Evolutionary conservation across 2,113 vertebrate species (phyloP).

Genomic region (Sinocyclocheilus rhinocerous): DNA sequence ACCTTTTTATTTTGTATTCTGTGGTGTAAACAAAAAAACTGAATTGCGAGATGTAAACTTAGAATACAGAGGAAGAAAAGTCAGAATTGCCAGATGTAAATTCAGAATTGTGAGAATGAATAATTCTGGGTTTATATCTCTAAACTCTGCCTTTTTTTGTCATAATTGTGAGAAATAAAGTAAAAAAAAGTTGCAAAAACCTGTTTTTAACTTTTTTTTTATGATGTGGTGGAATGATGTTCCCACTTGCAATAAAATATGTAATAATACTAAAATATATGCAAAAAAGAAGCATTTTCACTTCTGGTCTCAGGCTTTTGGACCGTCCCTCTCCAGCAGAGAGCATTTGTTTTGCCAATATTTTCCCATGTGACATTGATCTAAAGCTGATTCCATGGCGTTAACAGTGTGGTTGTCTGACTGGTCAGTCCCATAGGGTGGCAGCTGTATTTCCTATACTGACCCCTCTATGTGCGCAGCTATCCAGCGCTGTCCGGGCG

Average conservation of each 20-base stretch:
- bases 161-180: background rate
- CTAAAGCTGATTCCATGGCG: conserved; percentile 4
- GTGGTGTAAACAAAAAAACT: background rate
- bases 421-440: conserved; percentile 27
- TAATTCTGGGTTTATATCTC: background rate
- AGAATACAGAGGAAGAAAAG: no score
- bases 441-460: conserved; percentile 16
- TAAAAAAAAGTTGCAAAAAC: no score
- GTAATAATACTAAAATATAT: background rate
- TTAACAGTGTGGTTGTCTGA: conserved; percentile 30
- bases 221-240: no score
- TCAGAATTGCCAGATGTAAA: no score
- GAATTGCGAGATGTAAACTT: no score
- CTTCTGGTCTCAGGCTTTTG: background rate
- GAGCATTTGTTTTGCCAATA: conserved; percentile 31
- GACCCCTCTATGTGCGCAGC: conserved; percentile 54
- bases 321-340: background rate
- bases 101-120: background rate
- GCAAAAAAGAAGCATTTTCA: background rate
- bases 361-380: conserved; percentile 11
- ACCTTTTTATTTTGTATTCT: background rate
- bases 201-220: no score
- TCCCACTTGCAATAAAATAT: background rate
- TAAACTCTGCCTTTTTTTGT: background rate
- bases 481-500: conserved; percentile 64